Conservation (phyloP, 2,888 invertebrate species). For the Lumbricus terrestris region DNA sequence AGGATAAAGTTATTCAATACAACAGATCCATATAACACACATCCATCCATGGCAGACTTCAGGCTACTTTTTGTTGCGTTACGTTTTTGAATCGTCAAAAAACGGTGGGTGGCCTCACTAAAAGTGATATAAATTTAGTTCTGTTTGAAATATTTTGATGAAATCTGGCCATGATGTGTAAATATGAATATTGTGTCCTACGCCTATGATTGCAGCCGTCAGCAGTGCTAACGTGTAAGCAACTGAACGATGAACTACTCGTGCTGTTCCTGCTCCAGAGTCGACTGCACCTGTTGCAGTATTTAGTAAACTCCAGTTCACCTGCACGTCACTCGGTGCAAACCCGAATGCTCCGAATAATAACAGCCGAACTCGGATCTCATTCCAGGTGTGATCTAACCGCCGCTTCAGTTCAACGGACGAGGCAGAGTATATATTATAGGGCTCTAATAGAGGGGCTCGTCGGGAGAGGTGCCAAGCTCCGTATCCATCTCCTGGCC, state of each 20-base stretch:
- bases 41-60: no score
- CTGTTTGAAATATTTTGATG: no score
- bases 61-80: no score
- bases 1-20: neutral
- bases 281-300: neutral
- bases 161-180: no score
- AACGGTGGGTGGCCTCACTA: no score
- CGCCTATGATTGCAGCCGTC: neutral
- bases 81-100: no score
- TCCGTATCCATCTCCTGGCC: neutral
- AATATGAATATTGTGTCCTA: no score
- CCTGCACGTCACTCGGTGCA: neutral
- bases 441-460: neutral
- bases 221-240: neutral
- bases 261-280: no score
- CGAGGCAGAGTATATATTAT: no score
- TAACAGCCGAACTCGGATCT: neutral
- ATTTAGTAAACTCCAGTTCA: neutral
- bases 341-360: neutral
- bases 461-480: neutral
- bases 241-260: no score
- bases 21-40: no score
- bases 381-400: neutral
- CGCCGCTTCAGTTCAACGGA: neutral
- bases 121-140: no score